phyloP scores from a whole-genome alignment of 2,797 vertebrate genomes.

The Acanthurus leucopareius region DNA sequence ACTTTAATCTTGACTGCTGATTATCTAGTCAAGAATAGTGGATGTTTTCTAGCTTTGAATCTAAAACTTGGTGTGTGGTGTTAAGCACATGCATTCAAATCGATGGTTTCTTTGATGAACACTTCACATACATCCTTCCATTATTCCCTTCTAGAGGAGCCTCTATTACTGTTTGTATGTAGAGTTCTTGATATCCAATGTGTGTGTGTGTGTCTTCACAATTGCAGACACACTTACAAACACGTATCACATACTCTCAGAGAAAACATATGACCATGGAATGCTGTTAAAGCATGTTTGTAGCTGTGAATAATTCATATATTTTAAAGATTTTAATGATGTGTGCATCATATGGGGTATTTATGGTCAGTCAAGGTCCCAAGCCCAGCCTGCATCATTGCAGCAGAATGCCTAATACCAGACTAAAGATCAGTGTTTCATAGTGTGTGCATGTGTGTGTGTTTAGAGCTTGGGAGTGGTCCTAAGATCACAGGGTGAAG shows the following conservation, averaged over 20 bases:
- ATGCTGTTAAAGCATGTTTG: constrained; percentile 62
- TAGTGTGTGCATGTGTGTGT: constrained; percentile 7
- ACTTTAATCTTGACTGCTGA: constrained; percentile 2
- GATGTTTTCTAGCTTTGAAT: too few relatives aligned
- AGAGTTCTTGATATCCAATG: background rate
- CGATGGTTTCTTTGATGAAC: background rate
- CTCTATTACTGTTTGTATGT: constrained; percentile 27
- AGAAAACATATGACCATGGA: constrained; percentile 44
- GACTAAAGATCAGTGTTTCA: constrained; percentile 38
- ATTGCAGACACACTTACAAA: constrained; percentile 1
- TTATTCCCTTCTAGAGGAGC: background rate
- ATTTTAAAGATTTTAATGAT: constrained; percentile 80
- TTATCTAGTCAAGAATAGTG: background rate
- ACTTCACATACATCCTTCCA: background rate
- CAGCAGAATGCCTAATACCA: constrained; percentile 76
- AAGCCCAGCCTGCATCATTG: constrained; percentile 49
- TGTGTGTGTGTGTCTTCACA: background rate
- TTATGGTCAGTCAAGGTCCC: constrained; percentile 77
- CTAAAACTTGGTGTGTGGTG: background rate
- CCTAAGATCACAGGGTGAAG: constrained; percentile 64
- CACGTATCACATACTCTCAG: background rate
- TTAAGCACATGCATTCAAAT: constrained; percentile 3
- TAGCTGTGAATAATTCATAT: constrained; percentile 82
- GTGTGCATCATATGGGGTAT: constrained; percentile 62
- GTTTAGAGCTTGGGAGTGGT: constrained; percentile 7